Evolutionary conservation across 2,113 vertebrate species (phyloP), one percentile per base, ranked within the genome.

Genomic region (Microtus richardsoni): DNA sequence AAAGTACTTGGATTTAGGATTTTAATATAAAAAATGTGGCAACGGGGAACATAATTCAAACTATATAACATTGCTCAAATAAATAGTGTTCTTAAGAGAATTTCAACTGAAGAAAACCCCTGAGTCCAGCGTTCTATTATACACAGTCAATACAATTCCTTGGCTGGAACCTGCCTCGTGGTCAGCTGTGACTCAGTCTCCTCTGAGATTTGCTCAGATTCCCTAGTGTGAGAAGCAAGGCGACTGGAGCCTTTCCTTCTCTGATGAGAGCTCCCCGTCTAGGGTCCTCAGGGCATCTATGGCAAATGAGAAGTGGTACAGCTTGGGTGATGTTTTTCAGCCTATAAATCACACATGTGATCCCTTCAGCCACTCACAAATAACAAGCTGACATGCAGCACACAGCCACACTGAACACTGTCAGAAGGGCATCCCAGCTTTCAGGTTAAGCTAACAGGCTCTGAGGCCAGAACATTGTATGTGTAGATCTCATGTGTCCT

Each of bases 1-100:
- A n/a, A 96, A 26, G 24, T 73, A 62, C 73, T 28, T 3, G 54
- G 14, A 47, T 24, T 85, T 58, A 78, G 9, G 6, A 62, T 49
- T 79, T 95, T n/a, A 80, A 95, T 22, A 68, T 22, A 86, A 26
- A 24, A 94, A 62, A 94, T 83, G 39, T 41, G 13, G 12, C 17
- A 22, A 1, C 41, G 7, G 1, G 24, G 9, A 11, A 78, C 16
- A 79, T 5, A 64, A 77, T 36, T 88, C 66, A 88, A 80, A 24
- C 41, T 33, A 26, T 0, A 80, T 0, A 80, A 19, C 19, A 88
- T 24, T 64, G 52, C 8, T 4, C 21, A 78, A 85, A 86, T 30
- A 80, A 71, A 93, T 73, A 91, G 16, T 49, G 28, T 16, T 92
- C 68, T 54, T 83, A 64, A 36, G 41, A 26, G 90, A 60, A 64